These are phyloP conservation scores for Lepidurus couesii DNA, from an alignment of 1,140 invertebrate genomes.

Conservation along the genomic window DNA sequence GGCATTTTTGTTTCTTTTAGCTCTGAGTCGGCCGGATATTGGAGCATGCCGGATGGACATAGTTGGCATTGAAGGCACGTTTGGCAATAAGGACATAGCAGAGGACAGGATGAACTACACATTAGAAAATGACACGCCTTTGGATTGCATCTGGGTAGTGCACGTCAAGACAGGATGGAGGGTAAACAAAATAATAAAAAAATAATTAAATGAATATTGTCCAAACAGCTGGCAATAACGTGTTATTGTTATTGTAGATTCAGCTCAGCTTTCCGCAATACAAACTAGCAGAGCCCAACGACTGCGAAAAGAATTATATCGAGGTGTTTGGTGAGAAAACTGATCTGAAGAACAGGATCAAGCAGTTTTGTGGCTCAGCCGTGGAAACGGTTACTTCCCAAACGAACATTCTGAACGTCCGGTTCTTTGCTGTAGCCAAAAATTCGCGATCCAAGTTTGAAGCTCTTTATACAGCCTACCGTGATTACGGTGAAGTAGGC, in stretches of 20 bases:
- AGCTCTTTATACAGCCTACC: slow-evolving; percentile 65
- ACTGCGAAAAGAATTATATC: slow-evolving; percentile 74
- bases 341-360: slow-evolving; percentile 53
- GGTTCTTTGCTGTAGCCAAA: slow-evolving; percentile 61
- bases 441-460: slow-evolving; percentile 61
- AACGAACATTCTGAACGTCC: slow-evolving; percentile 58
- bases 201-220: background rate
- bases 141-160: slow-evolving; percentile 78
- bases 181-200: slow-evolving; percentile 48
- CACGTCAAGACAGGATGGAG: slow-evolving; percentile 59
- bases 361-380: slow-evolving; percentile 71
- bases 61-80: slow-evolving; percentile 48
- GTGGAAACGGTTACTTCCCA: slow-evolving; percentile 60
- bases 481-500: slow-evolving; percentile 46
- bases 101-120: slow-evolving; percentile 49
- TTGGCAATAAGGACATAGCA: slow-evolving; percentile 53
- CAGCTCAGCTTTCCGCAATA: slow-evolving; percentile 64
- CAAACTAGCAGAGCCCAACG: slow-evolving; percentile 65
- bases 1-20: background rate
- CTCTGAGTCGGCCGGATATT: slow-evolving; percentile 48
- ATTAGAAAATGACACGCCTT: slow-evolving; percentile 51
- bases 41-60: slow-evolving; percentile 51
- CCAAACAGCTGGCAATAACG: background rate
- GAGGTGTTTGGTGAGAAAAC: slow-evolving; percentile 65
- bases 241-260: slow-evolving; percentile 52